Conservation (phyloP, 2,888 invertebrate species). For the Thalpophila matura region DNA sequence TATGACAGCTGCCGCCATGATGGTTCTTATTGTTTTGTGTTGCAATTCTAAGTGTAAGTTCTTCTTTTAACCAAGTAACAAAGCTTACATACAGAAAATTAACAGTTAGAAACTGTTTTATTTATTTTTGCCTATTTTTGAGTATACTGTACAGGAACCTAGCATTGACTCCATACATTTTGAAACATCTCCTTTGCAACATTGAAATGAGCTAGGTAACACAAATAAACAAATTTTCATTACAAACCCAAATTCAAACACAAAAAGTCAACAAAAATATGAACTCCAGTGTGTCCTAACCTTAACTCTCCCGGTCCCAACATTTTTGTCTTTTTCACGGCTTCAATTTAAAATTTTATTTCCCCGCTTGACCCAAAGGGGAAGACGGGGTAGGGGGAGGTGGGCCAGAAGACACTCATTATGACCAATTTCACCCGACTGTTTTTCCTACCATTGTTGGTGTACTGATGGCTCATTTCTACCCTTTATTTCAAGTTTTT, state of each 20-base stretch:
- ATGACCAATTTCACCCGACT: slow-evolving; percentile 88
- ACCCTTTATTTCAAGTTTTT: slow-evolving; percentile 79
- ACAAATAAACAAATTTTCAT: no score
- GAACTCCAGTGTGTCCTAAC: slow-evolving; percentile 34
- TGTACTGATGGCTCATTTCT: slow-evolving; percentile 82
- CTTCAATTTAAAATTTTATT: slow-evolving; percentile 89
- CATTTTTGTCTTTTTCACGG: slow-evolving; percentile 87
- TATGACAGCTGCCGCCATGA: no score
- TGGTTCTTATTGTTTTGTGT: no score
- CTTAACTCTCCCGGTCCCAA: slow-evolving; percentile 69
- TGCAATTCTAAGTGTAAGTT: no score
- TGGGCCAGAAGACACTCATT: slow-evolving; percentile 83
- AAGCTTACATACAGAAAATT: no score
- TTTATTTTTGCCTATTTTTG: no score
- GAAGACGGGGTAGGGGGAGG: slow-evolving; percentile 63
- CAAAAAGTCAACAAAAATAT: slow-evolving; percentile 4
- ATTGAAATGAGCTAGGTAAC: no score
- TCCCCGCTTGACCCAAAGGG: slow-evolving; percentile 86
- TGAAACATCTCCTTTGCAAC: no score
- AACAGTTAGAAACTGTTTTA: no score
- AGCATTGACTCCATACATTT: no score
- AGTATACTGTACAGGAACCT: no score
- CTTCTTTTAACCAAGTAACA: no score
- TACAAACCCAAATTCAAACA: not conserved
- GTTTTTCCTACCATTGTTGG: slow-evolving; percentile 81